Percentiles rank a stretch among this genome's conserved stretches.
phyloP scores from a whole-genome alignment of 2,797 vertebrate genomes.

The Etheostoma nigrum region DNA sequence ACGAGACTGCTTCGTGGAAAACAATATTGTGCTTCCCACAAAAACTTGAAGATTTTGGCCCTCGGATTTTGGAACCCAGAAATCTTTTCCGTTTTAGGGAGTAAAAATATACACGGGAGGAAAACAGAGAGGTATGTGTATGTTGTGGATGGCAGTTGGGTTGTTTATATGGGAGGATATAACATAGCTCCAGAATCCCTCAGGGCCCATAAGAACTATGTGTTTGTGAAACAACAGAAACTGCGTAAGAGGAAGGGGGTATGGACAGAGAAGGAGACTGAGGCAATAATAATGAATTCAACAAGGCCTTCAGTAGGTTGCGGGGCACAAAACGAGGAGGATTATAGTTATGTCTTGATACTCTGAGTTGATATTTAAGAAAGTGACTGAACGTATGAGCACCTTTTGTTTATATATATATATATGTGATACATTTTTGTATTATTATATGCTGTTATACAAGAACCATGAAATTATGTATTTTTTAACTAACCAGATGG shows the following conservation, averaged over 20 bases:
- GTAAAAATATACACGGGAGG: constrained; percentile 73
- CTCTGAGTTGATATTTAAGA: not conserved
- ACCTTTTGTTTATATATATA: not conserved
- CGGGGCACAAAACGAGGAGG: constrained; percentile 19
- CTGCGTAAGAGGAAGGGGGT: constrained; percentile 55
- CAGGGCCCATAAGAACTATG: constrained; percentile 66
- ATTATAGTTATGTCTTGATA: not conserved
- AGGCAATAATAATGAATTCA: constrained; percentile 52
- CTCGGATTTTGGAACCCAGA: constrained; percentile 50
- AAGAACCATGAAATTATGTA: constrained; percentile 34
- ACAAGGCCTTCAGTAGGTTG: constrained; percentile 34
- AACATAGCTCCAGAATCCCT: constrained; percentile 71
- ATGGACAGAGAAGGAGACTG: constrained; percentile 51
- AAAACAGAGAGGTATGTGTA: constrained; percentile 60
- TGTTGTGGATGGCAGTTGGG: constrained; percentile 71
- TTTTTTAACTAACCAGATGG: constrained; percentile 62
- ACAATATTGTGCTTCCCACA: constrained; percentile 76
- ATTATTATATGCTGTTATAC: constrained; percentile 30
- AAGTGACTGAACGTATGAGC: constrained; percentile 1
- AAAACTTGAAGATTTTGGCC: constrained; percentile 59
- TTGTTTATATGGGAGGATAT: constrained; percentile 81
- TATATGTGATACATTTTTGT: constrained; percentile 4
- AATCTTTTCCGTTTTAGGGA: constrained; percentile 60
- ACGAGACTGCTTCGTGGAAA: constrained; percentile 64
- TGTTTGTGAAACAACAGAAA: constrained; percentile 79